Evolutionary conservation across 2,797 vertebrate species (phyloP), one percentile per base, ranked within the genome.

Genomic region (Eulemur rubriventer): DNA sequence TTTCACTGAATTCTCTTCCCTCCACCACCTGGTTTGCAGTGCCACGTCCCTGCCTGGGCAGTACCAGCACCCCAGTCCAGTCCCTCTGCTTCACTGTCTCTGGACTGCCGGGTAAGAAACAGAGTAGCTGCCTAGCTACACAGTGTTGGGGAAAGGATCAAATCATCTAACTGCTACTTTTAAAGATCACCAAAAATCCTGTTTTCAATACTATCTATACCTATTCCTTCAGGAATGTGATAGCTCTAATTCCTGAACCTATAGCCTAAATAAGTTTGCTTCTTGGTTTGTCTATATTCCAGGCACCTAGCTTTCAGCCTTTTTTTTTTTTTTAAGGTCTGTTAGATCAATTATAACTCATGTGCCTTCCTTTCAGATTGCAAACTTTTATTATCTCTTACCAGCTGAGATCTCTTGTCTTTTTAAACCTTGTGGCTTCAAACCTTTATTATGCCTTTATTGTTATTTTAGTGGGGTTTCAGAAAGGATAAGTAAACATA

Each of bases 161-260:
- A n/a, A 76, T 30, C 14, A 52, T 43, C 57, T 94, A 63, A 70
- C 3, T 79, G 69, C 9, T 73, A 82, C 75, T 78, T 93, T 35
- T 52, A 87, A 70, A 82, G 67, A 63, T 35, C 65, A 67, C 17
- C 46, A 13, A 70, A 91, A 38, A 30, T 43, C 3, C 22, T 48
- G 46, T 82, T 95, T 90, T 90, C 70, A 94, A 91, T 6, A 79
- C 50, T 92, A 76, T 52, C 50, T 59, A 26, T 43, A 92, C 6
- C 14, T 50, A 59, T 67, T 93, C 38, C 30, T 88, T 73, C 48
- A 91, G 48, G 43, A 79, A 79, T 35, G 14, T 70, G 38, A 82
- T 83, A 14, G 48, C 35, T 94, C n/a, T 43, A 83, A 91, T 79
- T 79, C 30, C 78, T 67, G 30, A 94, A 70, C 4, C 72, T 89